phyloP scores from a whole-genome alignment of 2,113 vertebrate genomes.

The Chlorodrepanis virens region DNA sequence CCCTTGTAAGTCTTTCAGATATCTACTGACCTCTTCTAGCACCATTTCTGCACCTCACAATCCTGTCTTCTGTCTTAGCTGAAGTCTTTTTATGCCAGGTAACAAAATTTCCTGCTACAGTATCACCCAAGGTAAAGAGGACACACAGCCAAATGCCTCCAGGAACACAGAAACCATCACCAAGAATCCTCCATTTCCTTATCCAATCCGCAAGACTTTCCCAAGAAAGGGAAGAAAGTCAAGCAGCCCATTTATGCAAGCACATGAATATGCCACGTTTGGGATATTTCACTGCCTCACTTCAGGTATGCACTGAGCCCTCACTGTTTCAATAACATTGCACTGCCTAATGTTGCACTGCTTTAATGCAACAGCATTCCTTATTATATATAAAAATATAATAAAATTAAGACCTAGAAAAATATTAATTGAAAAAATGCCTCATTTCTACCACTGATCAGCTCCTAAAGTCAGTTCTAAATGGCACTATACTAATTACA shows the following conservation, averaged over 20 bases:
- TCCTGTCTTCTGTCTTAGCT: neutral
- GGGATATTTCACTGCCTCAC: neutral
- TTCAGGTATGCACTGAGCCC: neutral
- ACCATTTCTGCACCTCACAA: neutral
- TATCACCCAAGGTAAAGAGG: neutral
- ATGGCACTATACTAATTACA: neutral
- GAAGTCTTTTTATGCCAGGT: neutral
- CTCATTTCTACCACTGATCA: neutral
- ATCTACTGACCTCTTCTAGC: neutral
- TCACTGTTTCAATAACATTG: neutral
- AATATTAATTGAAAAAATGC: neutral
- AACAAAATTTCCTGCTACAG: neutral
- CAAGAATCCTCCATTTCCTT: neutral
- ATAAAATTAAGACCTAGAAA: neutral
- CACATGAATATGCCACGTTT: neutral
- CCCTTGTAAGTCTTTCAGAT: neutral
- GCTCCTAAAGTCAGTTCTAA: neutral
- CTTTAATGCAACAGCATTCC: neutral
- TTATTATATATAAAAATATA: neutral
- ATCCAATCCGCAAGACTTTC: neutral
- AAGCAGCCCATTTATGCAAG: neutral
- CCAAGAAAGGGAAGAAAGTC: neutral
- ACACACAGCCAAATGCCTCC: neutral
- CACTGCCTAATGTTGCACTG: neutral
- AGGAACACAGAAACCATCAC: neutral